A percentile compares a stretch with the other conserved stretches of the same genome.
phyloP scores from a whole-genome alignment of 2,797 vertebrate species.

The Takifugu ocellatus region DNA sequence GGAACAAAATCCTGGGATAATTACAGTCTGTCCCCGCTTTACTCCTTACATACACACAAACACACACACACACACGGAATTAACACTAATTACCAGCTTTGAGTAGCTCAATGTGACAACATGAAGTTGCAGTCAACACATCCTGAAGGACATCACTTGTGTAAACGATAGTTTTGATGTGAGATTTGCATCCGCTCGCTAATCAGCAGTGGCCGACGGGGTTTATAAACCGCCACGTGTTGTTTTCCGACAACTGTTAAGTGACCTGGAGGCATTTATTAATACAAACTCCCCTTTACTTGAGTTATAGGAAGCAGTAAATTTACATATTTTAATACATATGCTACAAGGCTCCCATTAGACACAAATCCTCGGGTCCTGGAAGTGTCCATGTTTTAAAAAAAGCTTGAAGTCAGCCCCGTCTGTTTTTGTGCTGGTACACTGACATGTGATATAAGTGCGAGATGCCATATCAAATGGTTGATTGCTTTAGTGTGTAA shows the following conservation, averaged over 20 bases:
- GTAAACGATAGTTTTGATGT: conserved; percentile 36
- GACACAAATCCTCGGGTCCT: no score
- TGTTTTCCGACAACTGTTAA: not conserved
- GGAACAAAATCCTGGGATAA: conserved; percentile 6
- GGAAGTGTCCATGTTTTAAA: no score
- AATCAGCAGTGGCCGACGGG: conserved; percentile 35
- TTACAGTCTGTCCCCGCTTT: not conserved
- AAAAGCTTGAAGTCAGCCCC: no score
- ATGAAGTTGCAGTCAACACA: conserved; percentile 38
- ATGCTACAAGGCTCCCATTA: no score
- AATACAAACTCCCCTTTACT: conserved; percentile 24
- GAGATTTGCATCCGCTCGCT: conserved; percentile 6
- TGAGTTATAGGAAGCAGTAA: no score
- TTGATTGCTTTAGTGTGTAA: not conserved
- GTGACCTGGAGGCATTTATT: conserved; percentile 26
- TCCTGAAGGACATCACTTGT: conserved; percentile 55
- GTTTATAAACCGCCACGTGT: not conserved
- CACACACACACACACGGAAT: not conserved
- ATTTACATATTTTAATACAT: no score
- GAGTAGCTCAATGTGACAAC: conserved; percentile 8
- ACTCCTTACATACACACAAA: conserved; percentile 5
- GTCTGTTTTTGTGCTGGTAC: not conserved
- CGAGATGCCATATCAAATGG: not conserved
- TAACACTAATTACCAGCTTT: conserved; percentile 24
- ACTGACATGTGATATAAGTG: not conserved